Base-by-base conservation (phyloP, 2,113 vertebrate species). In the Lepisosteus osseus region DNA sequence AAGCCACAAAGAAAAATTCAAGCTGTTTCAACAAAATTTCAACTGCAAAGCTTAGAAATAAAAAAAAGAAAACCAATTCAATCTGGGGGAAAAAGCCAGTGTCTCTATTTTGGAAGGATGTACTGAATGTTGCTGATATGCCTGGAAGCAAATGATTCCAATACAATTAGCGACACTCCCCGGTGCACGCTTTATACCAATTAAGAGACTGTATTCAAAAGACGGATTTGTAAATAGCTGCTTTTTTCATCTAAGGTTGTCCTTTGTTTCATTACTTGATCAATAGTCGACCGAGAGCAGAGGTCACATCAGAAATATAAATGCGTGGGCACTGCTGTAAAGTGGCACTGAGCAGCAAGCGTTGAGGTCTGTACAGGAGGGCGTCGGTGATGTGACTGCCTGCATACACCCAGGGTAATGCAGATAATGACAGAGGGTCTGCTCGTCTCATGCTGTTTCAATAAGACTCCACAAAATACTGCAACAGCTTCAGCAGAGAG, bases 351-450 rank as follows among this genome's bases (percentile, higher is more conserved):
- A 6, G 47, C 47, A 51, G 65, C 15, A 42, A 57, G 70, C 8
- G 8, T 14, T 55, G 51, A 11, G 9, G 11, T 15, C 45, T 15
- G 9, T 68, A 64, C 45, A 8, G 47, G 75, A 68, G 51, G 40
- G 17, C 65, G 78, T 73, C 9, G 73, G 68, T 44, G 9, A 45
- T 8, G 54, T 72, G 72, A 47, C 56, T 72, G 47, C 51, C 61
- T 63, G 65, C 69, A 74, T 82, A 77, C 78, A 81, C 79, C 69
- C 72, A 54, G 54, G 76, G 51, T 65, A 68, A 70, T 75, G 73
- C 76, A 76, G 78, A 83, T 77, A 85, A 83, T 80, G 77, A 75
- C 71, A 76, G 56, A 67, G 66, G 77, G 75, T 84, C 73, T 79
- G 81, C 54, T 13, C 9, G 68, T 62, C 67, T 74, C 65, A 77